Percentiles rank a stretch among this genome's conserved stretches.
Conservation (phyloP, 2,113 vertebrate species). For the Hypomesus transpacificus region DNA sequence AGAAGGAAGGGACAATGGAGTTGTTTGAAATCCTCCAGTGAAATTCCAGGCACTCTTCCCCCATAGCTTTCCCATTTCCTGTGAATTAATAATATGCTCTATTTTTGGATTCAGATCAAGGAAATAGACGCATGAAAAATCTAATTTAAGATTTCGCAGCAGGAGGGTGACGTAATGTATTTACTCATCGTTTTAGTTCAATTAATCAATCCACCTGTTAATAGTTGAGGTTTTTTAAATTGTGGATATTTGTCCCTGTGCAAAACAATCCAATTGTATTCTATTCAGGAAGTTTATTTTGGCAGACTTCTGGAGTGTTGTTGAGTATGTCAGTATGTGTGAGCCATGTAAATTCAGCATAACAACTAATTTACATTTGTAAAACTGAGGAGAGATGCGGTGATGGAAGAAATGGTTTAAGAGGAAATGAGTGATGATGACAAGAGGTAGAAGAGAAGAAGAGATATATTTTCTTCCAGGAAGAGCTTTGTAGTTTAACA, state of each 20-base stretch:
- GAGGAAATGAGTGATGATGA: no score
- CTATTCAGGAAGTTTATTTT: no score
- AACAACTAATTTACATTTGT: no score
- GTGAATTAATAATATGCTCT: constrained; percentile 67
- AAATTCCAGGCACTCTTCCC: constrained; percentile 43
- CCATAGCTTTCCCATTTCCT: constrained; percentile 59
- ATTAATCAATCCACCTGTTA: not conserved
- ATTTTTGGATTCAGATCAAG: constrained; percentile 42
- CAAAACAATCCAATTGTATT: no score
- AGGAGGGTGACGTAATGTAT: not conserved
- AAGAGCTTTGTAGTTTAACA: not conserved
- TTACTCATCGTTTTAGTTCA: not conserved
- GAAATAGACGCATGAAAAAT: constrained; percentile 52
- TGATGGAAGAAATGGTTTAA: no score
- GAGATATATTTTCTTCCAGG: not conserved
- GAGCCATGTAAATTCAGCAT: no score
- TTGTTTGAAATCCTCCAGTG: constrained; percentile 54
- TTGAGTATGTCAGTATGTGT: no score
- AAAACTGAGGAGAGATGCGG: no score
- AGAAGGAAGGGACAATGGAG: constrained; percentile 61
- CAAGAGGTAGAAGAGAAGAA: not conserved
- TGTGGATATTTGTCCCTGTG: no score
- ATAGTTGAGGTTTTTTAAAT: no score
- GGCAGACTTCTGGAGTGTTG: no score
- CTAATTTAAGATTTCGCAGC: constrained; percentile 40